Evolutionary conservation across 2,113 vertebrate species (phyloP).

Genomic region (Ptyas mucosa): DNA sequence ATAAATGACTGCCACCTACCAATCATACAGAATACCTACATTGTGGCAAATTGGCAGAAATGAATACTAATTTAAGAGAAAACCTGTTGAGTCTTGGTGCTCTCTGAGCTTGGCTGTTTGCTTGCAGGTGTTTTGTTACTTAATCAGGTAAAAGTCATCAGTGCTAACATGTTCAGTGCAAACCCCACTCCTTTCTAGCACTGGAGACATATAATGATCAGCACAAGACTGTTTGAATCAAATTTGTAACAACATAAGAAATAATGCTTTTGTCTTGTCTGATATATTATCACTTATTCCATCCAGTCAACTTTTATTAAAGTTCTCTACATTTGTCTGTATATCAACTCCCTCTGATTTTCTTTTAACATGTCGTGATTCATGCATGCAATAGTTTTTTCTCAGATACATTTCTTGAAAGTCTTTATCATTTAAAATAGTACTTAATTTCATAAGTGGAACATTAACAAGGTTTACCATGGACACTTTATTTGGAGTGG

Average conservation of each 20-base stretch:
- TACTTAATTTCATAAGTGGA: not conserved
- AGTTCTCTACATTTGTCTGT: fast-evolving
- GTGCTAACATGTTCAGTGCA: not conserved
- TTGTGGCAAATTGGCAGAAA: not conserved
- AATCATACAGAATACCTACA: not conserved
- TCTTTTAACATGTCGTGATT: not conserved
- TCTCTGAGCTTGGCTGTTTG: not conserved
- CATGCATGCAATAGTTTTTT: not conserved
- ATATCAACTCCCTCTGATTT: not conserved
- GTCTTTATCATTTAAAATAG: not conserved
- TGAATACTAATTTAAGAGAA: not conserved
- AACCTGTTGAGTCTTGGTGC: not conserved
- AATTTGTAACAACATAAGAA: not conserved
- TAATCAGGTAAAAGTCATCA: not conserved
- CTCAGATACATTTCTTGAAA: not conserved
- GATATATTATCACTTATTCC: not conserved
- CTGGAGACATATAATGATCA: not conserved
- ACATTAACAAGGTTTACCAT: not conserved
- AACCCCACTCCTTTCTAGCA: not conserved
- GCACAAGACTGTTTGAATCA: not conserved
- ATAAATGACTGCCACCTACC: not conserved
- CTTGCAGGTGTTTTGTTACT: not conserved
- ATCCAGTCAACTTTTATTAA: not conserved
- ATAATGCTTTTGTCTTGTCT: not conserved
- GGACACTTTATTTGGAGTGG: not conserved